A percentile compares a stretch with the other conserved stretches of the same genome.
These are phyloP conservation scores for Phocides pigmalion DNA, from an alignment of 1,140 invertebrate genomes.

Conservation along the genomic window DNA sequence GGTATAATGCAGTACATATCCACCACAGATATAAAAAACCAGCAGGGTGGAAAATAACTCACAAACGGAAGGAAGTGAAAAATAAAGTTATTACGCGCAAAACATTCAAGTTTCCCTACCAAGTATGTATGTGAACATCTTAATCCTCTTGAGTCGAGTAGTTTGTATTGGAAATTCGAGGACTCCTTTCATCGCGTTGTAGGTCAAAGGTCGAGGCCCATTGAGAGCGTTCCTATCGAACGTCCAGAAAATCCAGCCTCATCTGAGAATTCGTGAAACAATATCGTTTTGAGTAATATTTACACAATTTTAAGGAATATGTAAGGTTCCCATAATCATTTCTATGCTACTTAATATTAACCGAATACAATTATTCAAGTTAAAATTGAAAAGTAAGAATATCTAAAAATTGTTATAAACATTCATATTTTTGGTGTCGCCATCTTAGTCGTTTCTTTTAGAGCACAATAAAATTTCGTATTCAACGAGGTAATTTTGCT, in stretches of 20 bases:
- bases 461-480: no score
- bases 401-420: no score
- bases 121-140: conserved; percentile 20
- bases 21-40: not conserved
- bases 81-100: not conserved
- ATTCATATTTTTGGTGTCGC: no score
- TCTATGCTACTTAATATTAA: no score
- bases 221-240: conserved; percentile 15
- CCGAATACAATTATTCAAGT: no score
- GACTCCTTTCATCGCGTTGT: conserved; percentile 25
- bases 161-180: conserved; percentile 31
- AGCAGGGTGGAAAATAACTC: not conserved
- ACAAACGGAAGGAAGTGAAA: not conserved
- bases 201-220: conserved; percentile 27
- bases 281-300: conserved; percentile 8
- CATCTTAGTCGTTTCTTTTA: no score
- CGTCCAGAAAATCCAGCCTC: conserved; percentile 6
- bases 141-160: conserved; percentile 12
- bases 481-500: no score
- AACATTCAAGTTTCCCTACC: conserved; percentile 9
- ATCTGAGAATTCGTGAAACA: not conserved
- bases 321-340: no score
- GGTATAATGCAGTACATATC: not conserved
- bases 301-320: no score
- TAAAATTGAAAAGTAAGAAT: no score